phyloP scores from a whole-genome alignment of 2,797 vertebrate genomes.

The Phrynocephalus vlangalii region DNA sequence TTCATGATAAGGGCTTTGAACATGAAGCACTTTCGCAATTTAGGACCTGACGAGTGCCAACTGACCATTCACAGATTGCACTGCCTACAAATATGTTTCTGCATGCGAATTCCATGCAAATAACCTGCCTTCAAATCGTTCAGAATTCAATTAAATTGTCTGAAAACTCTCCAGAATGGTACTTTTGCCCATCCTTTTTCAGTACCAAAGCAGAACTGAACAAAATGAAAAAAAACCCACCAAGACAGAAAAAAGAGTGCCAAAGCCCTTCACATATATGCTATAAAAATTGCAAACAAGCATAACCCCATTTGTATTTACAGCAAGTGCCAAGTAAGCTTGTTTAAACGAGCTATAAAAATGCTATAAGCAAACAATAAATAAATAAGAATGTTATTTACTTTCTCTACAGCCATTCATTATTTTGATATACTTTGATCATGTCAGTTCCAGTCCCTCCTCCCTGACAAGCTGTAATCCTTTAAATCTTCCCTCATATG shows the following conservation, averaged over 20 bases:
- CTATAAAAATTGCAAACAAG: not conserved
- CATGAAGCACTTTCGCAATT: not conserved
- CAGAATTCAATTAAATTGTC: not conserved
- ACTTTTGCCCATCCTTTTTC: not conserved
- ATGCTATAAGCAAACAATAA: not conserved
- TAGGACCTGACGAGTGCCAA: not conserved
- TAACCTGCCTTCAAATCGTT: not conserved
- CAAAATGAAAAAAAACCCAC: too few species aligned
- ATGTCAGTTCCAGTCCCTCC: not conserved
- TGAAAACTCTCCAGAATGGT: not conserved
- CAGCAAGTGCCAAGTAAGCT: not conserved
- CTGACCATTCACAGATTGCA: not conserved
- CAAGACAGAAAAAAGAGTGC: too few species aligned
- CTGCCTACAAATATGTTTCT: not conserved
- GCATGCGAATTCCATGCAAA: not conserved
- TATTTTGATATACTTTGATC: constrained; percentile 6
- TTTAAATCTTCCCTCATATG: constrained; percentile 19
- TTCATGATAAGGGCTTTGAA: not conserved
- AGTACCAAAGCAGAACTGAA: not conserved
- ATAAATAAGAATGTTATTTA: not conserved
- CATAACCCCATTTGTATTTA: not conserved
- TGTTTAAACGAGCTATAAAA: not conserved
- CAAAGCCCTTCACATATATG: not conserved
- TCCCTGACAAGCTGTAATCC: constrained; percentile 9
- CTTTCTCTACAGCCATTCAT: not conserved